Conservation (phyloP, 2,797 vertebrate genomes). For the Pogonophryne albipinna region DNA sequence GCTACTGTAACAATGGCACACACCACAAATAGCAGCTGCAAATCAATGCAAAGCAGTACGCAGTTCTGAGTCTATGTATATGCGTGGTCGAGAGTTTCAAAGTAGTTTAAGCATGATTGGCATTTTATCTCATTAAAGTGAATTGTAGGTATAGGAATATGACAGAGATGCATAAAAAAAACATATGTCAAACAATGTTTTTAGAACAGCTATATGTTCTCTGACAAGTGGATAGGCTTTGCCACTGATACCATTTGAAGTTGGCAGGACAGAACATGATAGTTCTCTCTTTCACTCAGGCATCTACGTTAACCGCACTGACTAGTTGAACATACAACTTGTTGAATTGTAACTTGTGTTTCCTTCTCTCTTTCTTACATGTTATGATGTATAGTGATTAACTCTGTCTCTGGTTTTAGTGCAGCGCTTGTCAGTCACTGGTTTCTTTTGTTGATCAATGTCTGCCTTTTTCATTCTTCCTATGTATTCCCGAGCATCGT, state of each 20-base stretch:
- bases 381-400: too few relatives aligned
- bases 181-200: conserved; percentile 6
- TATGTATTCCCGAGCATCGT: too few relatives aligned
- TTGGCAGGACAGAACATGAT: conserved; percentile 17
- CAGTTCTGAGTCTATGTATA: conserved; percentile 8
- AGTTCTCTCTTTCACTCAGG: conserved; percentile 28
- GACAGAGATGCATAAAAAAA: conserved; percentile 3
- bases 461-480: too few relatives aligned
- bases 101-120: neutral
- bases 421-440: too few relatives aligned
- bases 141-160: neutral
- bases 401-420: too few relatives aligned
- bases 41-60: conserved; percentile 39
- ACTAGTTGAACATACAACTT: conserved; percentile 7
- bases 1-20: conserved; percentile 24
- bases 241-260: conserved; percentile 29
- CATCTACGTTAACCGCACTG: conserved; percentile 12
- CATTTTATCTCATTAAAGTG: conserved; percentile 1
- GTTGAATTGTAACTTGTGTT: neutral
- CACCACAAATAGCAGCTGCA: conserved; percentile 14
- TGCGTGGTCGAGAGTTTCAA: conserved; percentile 14
- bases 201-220: conserved; percentile 18
- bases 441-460: too few relatives aligned
- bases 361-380: neutral
- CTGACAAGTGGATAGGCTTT: neutral